phyloP scores from a whole-genome alignment of 2,113 vertebrate species.

The Toxostoma redivivum region DNA sequence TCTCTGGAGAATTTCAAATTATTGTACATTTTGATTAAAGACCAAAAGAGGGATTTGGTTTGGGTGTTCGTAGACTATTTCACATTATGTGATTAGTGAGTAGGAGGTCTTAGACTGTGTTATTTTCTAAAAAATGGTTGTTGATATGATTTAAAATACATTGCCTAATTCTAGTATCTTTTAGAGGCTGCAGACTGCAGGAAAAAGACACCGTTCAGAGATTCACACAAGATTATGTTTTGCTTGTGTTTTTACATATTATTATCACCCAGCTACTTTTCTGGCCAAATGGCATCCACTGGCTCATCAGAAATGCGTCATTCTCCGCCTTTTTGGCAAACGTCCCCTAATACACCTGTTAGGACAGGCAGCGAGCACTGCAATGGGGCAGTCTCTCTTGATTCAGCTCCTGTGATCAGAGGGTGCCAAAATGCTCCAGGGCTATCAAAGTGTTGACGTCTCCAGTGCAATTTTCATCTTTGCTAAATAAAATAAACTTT shows the following conservation, averaged over 20 bases:
- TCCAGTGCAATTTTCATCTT: conserved; percentile 54
- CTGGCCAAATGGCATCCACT: conserved; percentile 39
- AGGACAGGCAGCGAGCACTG: neutral
- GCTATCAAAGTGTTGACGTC: conserved; percentile 38
- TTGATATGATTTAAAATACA: neutral
- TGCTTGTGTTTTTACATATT: conserved; percentile 33
- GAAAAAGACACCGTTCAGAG: neutral
- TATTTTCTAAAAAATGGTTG: neutral
- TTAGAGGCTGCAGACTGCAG: neutral
- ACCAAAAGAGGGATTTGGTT: neutral
- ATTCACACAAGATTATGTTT: conserved; percentile 9
- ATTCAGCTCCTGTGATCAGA: neutral
- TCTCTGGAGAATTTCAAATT: neutral
- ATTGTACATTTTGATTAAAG: neutral
- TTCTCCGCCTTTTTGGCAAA: conserved; percentile 32
- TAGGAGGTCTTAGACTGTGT: neutral
- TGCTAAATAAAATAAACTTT: conserved; percentile 63
- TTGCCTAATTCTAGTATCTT: neutral
- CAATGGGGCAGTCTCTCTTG: neutral
- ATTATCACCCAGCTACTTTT: conserved; percentile 31
- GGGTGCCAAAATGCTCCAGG: conserved; percentile 59
- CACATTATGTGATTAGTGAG: neutral
- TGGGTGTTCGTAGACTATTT: neutral
- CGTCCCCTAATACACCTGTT: conserved; percentile 2
- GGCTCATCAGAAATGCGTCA: conserved; percentile 52